Evolutionary conservation across 2,797 vertebrate species (phyloP), one percentile per base, ranked within the genome.

Genomic region (Poecilia velifera): DNA sequence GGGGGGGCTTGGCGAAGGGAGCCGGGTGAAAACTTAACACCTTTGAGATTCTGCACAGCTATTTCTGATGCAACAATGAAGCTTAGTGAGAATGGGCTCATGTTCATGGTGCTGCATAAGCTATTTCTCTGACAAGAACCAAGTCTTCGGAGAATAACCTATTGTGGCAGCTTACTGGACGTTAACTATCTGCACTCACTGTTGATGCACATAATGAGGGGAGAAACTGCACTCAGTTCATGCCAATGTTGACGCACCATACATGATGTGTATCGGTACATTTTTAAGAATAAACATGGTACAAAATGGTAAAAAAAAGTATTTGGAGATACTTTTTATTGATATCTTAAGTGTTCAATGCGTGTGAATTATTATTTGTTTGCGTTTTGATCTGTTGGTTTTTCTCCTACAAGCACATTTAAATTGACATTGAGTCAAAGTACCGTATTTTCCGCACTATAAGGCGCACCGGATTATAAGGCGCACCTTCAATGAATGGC

Each of bases 41-140:
- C 78, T 83, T 84, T 82, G 68, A 83, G 77, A 86, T 75, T 20
- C 39, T 66, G 79, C 78, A 83, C 76, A 85, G 72, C 81, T 47
- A 88, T 86, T 91, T 84, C 77, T 71, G 41, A 75, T 76, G 76
- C 82, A 81, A 86, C 84, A 86, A 87, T 83, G 73, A 72, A 78
- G 76, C 78, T 75, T 87, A 68, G 76, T 87, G 41, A 41, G 74
- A 81, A 86, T 84, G 51, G 43, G 70, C 76, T 87, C 49, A 49
- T 78, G 49, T 68, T 82, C 47, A 49, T 53, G 78, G 77, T 51
- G 73, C 81, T 80, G 74, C 78, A 76, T 85, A 78, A 76, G n/a
- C 82, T 77, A 62, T 39, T 41, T 68, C 73, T 74, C 74, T 72
- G 72, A 84, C 78, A 83, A 73, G 66, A 73, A 81, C 49, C 41